phyloP scores from a whole-genome alignment of 2,888 invertebrate genomes.

The Aquatica leii region DNA sequence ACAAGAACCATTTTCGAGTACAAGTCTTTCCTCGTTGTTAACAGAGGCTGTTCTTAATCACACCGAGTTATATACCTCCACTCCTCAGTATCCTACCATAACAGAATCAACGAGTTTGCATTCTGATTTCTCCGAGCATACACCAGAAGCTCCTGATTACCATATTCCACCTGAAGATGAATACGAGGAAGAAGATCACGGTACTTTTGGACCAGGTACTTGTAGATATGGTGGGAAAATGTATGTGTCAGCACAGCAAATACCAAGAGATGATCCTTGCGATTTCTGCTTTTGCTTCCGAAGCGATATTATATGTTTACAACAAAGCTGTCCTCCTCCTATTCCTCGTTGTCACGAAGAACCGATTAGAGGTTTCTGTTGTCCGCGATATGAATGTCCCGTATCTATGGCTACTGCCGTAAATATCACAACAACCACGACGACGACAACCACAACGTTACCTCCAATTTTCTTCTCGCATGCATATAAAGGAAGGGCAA shows the following conservation, averaged over 20 bases:
- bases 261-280: constrained; percentile 92
- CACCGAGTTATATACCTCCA: constrained; percentile 7
- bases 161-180: constrained; percentile 63
- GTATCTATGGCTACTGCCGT: constrained; percentile 85
- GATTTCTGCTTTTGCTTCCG: constrained; percentile 98
- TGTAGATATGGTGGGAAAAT: constrained; percentile 92
- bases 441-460: constrained; percentile 84
- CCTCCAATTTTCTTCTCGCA: constrained; percentile 85
- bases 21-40: too few relatives aligned
- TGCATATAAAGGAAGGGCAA: constrained; percentile 78
- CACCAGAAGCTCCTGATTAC: constrained; percentile 55
- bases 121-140: constrained; percentile 48
- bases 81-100: constrained; percentile 15
- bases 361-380: constrained; percentile 92
- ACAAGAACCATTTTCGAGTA: background rate
- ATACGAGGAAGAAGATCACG: constrained; percentile 80
- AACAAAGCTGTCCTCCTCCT: constrained; percentile 95
- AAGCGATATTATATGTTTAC: constrained; percentile 93
- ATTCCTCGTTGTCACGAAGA: constrained; percentile 92
- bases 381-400: constrained; percentile 93
- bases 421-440: constrained; percentile 86
- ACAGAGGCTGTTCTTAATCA: background rate
- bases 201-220: constrained; percentile 85
- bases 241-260: constrained; percentile 94
- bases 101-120: constrained; percentile 34